Percentiles rank a stretch among this genome's conserved stretches.
Evolutionary conservation across 2,888 invertebrate species (phyloP).

Genomic region (Pecten maximus): DNA sequence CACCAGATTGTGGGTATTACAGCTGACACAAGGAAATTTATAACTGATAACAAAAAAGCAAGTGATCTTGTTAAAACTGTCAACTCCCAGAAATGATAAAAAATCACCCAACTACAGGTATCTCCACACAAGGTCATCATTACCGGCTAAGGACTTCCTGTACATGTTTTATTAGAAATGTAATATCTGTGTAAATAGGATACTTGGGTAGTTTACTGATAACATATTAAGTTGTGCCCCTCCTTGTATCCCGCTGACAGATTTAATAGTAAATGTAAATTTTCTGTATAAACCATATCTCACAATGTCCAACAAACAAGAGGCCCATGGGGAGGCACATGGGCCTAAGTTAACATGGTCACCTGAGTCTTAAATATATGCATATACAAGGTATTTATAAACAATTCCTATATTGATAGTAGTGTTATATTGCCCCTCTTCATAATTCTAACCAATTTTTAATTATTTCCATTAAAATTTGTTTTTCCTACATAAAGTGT

Average conservation of each 20-base stretch:
- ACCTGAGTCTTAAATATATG: too few species aligned
- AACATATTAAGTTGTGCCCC: background rate
- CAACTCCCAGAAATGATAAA: background rate
- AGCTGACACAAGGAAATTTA: background rate
- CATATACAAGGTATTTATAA: too few species aligned
- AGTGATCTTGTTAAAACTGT: background rate
- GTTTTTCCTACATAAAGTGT: too few species aligned
- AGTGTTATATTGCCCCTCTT: too few species aligned
- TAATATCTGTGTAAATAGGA: background rate
- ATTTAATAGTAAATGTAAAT: background rate
- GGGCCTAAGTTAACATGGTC: too few species aligned
- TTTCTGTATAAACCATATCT: background rate
- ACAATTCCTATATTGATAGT: too few species aligned
- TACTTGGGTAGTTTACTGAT: background rate
- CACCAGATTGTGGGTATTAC: background rate
- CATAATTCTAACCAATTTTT: too few species aligned
- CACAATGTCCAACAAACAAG: too few species aligned
- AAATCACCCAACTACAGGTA: background rate
- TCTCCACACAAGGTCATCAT: background rate
- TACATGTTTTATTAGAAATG: background rate
- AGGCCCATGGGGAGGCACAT: too few species aligned
- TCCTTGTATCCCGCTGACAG: background rate
- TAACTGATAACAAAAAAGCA: background rate
- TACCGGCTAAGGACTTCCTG: background rate
- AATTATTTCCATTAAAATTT: too few species aligned